A percentile compares a stretch with the other conserved stretches of the same genome.
Evolutionary conservation across 2,888 invertebrate genomes (phyloP).

Genomic region (Syrphus vitripennis): DNA sequence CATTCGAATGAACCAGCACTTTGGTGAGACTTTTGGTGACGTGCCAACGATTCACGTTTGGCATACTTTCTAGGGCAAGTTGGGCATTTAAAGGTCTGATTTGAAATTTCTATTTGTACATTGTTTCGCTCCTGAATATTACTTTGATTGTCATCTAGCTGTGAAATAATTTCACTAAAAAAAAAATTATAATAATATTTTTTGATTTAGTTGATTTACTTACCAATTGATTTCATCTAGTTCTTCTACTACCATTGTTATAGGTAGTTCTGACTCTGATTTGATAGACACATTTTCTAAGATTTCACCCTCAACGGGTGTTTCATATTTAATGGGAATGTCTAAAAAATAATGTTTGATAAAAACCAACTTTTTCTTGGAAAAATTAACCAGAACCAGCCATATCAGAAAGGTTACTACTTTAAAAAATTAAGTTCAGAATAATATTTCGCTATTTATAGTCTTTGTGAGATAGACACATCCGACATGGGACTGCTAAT

Average conservation of each 20-base stretch:
- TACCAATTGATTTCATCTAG: conserved; percentile 31
- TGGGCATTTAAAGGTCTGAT: conserved; percentile 33
- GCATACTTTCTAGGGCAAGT: conserved; percentile 73
- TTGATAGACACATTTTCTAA: conserved; percentile 18
- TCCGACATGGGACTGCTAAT: too few relatives aligned
- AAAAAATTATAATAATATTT: too few relatives aligned
- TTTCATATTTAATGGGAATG: background rate
- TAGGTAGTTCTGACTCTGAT: conserved; percentile 22
- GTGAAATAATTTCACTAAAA: conserved; percentile 27
- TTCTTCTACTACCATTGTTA: conserved; percentile 29
- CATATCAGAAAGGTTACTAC: background rate
- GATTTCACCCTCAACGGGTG: background rate
- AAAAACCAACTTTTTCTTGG: background rate
- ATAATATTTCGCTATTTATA: too few relatives aligned
- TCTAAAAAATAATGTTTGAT: background rate
- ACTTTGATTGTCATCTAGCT: background rate
- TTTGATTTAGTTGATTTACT: too few relatives aligned
- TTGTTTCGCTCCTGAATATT: conserved; percentile 2
- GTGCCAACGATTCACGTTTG: conserved; percentile 74
- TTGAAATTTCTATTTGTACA: conserved; percentile 30
- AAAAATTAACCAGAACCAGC: background rate
- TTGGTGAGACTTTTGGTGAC: conserved; percentile 72
- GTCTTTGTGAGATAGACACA: too few relatives aligned
- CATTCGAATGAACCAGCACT: conserved; percentile 73
- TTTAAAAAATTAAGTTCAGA: background rate